phyloP scores from a whole-genome alignment of 2,797 vertebrate species.

The Sebastes vulpes region DNA sequence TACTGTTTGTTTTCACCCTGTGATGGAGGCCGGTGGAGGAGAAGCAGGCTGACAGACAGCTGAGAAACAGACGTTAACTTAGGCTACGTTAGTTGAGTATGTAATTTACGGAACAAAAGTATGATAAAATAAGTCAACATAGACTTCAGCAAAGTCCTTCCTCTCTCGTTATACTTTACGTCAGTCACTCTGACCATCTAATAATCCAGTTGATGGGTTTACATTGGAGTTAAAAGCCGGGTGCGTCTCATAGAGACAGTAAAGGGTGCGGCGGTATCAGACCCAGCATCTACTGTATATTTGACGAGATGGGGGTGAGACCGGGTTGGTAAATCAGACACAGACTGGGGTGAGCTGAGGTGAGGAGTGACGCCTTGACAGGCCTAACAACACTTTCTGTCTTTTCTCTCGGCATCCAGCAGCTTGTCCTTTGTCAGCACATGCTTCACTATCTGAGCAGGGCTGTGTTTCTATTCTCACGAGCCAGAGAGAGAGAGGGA shows the following conservation, averaged over 20 bases:
- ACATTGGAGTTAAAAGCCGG: too few species aligned
- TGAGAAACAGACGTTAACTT: not conserved
- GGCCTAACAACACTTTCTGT: not conserved
- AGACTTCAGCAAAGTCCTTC: too few species aligned
- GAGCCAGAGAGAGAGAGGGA: not conserved
- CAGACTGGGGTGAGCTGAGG: not conserved
- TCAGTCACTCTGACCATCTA: too few species aligned
- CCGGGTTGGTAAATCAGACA: not conserved
- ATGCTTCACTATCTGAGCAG: not conserved
- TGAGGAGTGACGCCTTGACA: not conserved
- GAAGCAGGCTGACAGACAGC: not conserved
- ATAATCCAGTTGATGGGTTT: too few species aligned
- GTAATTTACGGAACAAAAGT: too few species aligned
- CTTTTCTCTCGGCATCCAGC: not conserved
- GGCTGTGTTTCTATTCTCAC: slow-evolving; percentile 3
- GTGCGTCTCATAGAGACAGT: too few species aligned
- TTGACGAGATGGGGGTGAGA: too few species aligned
- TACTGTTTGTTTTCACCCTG: not conserved
- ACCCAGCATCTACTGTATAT: too few species aligned
- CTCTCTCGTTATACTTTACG: too few species aligned
- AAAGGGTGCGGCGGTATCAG: too few species aligned
- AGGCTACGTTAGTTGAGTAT: too few species aligned
- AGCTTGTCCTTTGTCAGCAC: slow-evolving; percentile 12
- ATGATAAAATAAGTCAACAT: too few species aligned
- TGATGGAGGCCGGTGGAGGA: not conserved